A percentile compares a stretch with the other conserved stretches of the same genome.
Evolutionary conservation across 2,113 vertebrate species (phyloP).

Genomic region (Atherinomorus stipes): DNA sequence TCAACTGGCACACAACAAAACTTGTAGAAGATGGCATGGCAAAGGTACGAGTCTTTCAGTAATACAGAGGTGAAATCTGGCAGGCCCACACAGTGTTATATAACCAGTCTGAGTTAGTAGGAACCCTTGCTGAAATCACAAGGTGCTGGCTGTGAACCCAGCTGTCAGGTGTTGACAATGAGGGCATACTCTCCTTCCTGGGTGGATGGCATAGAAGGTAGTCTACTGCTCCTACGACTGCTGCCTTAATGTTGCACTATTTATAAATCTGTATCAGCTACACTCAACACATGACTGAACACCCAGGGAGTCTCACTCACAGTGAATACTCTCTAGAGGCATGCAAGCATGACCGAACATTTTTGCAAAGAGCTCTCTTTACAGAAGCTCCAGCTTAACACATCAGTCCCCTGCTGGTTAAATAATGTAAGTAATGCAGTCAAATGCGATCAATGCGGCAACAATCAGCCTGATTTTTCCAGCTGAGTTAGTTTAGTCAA

Average conservation of each 20-base stretch:
- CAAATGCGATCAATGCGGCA: too few relatives aligned
- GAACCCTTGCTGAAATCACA: constrained; percentile 46
- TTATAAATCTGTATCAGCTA: constrained; percentile 54
- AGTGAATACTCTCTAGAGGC: neutral
- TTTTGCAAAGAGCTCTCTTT: constrained; percentile 4
- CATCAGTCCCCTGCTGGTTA: neutral
- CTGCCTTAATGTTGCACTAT: constrained; percentile 57
- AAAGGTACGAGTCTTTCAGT: constrained; percentile 31
- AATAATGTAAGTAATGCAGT: neutral
- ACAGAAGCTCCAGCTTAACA: neutral
- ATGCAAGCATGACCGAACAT: constrained; percentile 5
- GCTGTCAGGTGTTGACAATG: constrained; percentile 46
- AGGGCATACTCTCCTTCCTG: constrained; percentile 30
- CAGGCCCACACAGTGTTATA: constrained; percentile 40
- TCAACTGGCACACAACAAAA: neutral
- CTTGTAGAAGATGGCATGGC: constrained; percentile 14
- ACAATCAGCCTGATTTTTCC: neutral
- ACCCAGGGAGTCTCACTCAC: constrained; percentile 11
- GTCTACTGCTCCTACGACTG: constrained; percentile 29
- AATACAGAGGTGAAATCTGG: constrained; percentile 2
- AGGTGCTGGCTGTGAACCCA: constrained; percentile 45
- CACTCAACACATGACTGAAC: constrained; percentile 50
- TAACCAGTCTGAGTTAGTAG: constrained; percentile 54
- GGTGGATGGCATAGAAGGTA: constrained; percentile 24
- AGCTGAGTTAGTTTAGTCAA: neutral